Base-by-base conservation (phyloP, 2,113 vertebrate species). In the Perca schrenkii region DNA sequence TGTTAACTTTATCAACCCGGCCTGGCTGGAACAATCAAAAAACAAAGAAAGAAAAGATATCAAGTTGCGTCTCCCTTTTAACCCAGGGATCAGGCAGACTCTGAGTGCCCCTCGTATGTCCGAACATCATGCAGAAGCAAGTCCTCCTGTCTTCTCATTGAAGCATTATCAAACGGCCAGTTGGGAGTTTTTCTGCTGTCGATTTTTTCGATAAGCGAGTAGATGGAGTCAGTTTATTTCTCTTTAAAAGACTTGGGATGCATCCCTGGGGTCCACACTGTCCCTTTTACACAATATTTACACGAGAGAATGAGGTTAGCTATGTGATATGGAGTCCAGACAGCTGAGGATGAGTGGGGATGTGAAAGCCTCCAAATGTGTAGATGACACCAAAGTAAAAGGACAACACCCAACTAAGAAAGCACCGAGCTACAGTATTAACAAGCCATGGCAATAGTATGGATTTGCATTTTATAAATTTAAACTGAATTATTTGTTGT, bases 281-380 rank as follows among this genome's bases (percentile, higher is more conserved):
- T 43, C 58, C 74, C 47, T 73, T 61, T 46, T 64, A 79, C 69
- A 80, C 66, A 75, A 31, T 86, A 86, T 89, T 82, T 87, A 88
- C 86, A 88, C 0, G 6, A 43, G 46, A 71, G 2, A 81, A 72
- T 46, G 3, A 81, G 40, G 58, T 73, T 70, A 62, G 34, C 79
- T 7, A 12, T 67, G 68, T 53, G 77, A 86, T 74, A 65, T 74
- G 46, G 71, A 73, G 67, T 70, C 40, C 10, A 6, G 70, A 69
- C 28, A 56, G 72, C 36, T 56, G 57, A 61, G 25, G 52, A 76
- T 21, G 47, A 47, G 34, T 58, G 28, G 43, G 28, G 49, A 71
- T 77, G 49, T 69, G 63, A 64, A 68, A 36, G 43, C 74, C 22
- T 85, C 22, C 11, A 73, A 72, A 65, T 77, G 5, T 76, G 76